Base-by-base conservation (phyloP, 2,888 invertebrate species). In the Oconnorella tubifera region DNA sequence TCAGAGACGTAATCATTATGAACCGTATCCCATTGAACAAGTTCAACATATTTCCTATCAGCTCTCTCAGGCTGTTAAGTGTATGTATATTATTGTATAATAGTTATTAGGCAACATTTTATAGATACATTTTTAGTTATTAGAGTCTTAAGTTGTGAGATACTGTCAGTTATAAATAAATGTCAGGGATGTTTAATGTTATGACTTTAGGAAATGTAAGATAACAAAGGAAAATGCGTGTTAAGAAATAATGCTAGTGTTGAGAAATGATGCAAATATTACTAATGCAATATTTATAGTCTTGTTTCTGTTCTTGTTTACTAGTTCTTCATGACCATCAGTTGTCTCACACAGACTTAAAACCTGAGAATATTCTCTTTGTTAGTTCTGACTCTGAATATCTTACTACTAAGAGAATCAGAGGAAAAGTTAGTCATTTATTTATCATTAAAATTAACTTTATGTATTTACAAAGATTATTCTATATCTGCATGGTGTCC, bases 361-460 rank as follows among this genome's bases (percentile, higher is more conserved):
- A 99, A 84, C 99, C 99, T 33, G 99, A 99, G 86, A 99, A 99
- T 85, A 96, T 99, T 75, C 86, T 99, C 70, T 98, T 99, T 83
- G 90, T 96, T 60, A 91, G 62, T 85, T 95, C 96, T 60, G 93
- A 93, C 77, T 95, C 89, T 80, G 90, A 92, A 58, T 48, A 29
- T 14, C 63, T 58, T 25, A 58, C 53, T 14, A 62, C 56, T 3
- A 65, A 58, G 62, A 65, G 29, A n/a, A 62, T 65, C 28, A 32
- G 57, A 33, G 55, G 61, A 28, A 65, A 62, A 62, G 65, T 62
- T 60, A n/a, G 51, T 3, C 53, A 10, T 10, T 10, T n/a, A 14
- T 40, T 40, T 19, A 40, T n/a, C n/a, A n/a, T n/a, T n/a, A n/a
- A n/a, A n/a, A n/a, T n/a, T n/a, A n/a, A n/a, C n/a, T n/a, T n/a